Evolutionary conservation across 2,888 invertebrate genomes (phyloP), one percentile per base, ranked within the genome.

Genomic region (Gortyna flavago): DNA sequence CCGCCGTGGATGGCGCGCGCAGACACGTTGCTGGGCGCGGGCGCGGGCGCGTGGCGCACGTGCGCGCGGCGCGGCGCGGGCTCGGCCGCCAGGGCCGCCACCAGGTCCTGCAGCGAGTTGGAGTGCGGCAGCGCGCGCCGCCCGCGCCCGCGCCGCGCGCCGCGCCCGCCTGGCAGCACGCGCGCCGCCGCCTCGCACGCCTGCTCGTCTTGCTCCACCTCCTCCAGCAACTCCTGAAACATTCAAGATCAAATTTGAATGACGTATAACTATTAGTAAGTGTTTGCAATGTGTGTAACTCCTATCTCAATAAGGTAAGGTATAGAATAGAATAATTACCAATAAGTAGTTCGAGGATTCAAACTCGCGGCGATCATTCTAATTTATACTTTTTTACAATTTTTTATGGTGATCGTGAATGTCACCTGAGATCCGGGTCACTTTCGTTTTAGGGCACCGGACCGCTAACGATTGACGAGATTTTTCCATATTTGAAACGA

Each of bases 161-260:
- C 81, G 90, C 91, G 86, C 92, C 95, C 48, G 51, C 80, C 80
- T 32, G 83, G 51, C 88, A 96, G 93, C 80, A 94, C 95, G 73
- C 97, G 92, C 86, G 97, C 96, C 74, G 97, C 97, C 84, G 96
- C 97, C 86, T 96, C 95, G 85, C 97, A 96, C 86, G 97, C 97
- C 83, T 97, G 97, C 91, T 98, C 98, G 94, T 98, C 98, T 91
- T 98, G 98, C 93, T 98, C 98, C 86, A 97, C 98, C 93, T 98
- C 97, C 91, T 98, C 97, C 86, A 98, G 96, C 92, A 98, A 97
- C 95, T 98, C 97, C 98, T 98, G 92, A 18, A 69, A n/a, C 35
- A 38, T 59, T 38, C n/a, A n/a, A 18, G 4, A 59, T 38, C 35
- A n/a, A 1, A 69, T 38, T 69, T 59, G 6, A 38, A 57, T 59